Evolutionary conservation across 2,113 vertebrate genomes (phyloP), one percentile per base, ranked within the genome.

Genomic region (Camelus dromedarius): DNA sequence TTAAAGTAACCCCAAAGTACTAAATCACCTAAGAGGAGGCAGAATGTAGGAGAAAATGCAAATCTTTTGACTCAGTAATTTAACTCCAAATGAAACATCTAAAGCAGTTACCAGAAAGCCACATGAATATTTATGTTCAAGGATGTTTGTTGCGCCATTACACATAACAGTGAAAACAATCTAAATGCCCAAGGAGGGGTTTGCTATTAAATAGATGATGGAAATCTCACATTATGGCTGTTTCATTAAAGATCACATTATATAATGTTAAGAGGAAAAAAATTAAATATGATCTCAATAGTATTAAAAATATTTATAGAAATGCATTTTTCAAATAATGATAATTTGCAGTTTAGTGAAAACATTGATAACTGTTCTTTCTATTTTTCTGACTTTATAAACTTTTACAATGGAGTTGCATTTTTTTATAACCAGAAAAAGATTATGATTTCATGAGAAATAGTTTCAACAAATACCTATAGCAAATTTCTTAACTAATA

Each of bases 11-110:
- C 22, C 14, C 35, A 58, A 75, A 88, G 9, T 82, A 92, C 52
- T 75, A 88, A 88, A 50, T 67, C 24, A 11, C 46, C 18, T 56
- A 76, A 52, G n/a, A 81, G n/a, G 22, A 92, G 38, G 67, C 5
- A 81, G 30, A 82, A 15, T 88, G 15, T 42, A 2, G 52, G 32
- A 66, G 15, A 18, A 75, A 58, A 95, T 60, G 38, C 30, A n/a
- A 67, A 46, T 88, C 50, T 95, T 83, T 92, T 75, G 83, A 75
- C 46, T 92, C 32, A n/a, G 67, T 82, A 32, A 75, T 82, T 82
- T 60, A 88, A 26, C 20, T 67, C 6, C 30, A 87, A 66, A 72
- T 92, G 32, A 95, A 73, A 19, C 32, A 70, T 8, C 7, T 89
- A 77, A 89, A 56, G 32, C 32, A 89, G 42, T 70, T 62, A 91